phyloP scores from a whole-genome alignment of 2,797 vertebrate genomes.

The Tokudaia muenninki region DNA sequence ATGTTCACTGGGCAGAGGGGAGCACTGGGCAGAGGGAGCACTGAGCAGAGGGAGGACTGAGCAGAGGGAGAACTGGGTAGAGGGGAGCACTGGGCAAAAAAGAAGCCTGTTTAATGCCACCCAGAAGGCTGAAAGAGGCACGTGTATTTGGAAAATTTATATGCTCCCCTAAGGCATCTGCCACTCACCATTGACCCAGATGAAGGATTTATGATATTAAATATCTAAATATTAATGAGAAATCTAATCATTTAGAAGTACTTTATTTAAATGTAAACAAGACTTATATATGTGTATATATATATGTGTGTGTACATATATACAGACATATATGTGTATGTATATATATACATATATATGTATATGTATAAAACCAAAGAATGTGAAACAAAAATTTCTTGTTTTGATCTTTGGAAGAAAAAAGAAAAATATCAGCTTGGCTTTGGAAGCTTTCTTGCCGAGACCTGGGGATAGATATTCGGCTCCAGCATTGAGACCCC shows the following conservation, averaged over 20 bases:
- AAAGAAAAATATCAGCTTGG: not conserved
- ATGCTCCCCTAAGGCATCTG: not conserved
- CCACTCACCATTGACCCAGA: not conserved
- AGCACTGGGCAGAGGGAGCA: not conserved
- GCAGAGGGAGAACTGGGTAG: not conserved
- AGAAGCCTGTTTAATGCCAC: constrained; percentile 15
- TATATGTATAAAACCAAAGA: not conserved
- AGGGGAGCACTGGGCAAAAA: constrained; percentile 43
- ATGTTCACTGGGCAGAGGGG: not conserved
- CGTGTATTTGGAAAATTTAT: not conserved
- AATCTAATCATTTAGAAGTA: constrained; percentile 35
- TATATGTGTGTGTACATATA: not conserved
- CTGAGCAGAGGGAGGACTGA: not conserved
- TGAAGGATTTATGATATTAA: constrained; percentile 7
- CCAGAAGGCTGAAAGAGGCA: constrained; percentile 37
- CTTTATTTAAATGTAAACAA: constrained; percentile 41
- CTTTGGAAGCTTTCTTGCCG: not conserved
- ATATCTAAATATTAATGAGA: constrained; percentile 15
- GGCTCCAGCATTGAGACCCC: not conserved
- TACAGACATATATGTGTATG: not conserved
- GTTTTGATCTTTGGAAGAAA: not conserved
- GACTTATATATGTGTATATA: not conserved
- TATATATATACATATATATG: not conserved
- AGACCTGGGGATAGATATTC: not conserved
- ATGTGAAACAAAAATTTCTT: not conserved